Base-by-base conservation (phyloP, 2,888 invertebrate genomes). In the Listrodromus nycthemerus region DNA sequence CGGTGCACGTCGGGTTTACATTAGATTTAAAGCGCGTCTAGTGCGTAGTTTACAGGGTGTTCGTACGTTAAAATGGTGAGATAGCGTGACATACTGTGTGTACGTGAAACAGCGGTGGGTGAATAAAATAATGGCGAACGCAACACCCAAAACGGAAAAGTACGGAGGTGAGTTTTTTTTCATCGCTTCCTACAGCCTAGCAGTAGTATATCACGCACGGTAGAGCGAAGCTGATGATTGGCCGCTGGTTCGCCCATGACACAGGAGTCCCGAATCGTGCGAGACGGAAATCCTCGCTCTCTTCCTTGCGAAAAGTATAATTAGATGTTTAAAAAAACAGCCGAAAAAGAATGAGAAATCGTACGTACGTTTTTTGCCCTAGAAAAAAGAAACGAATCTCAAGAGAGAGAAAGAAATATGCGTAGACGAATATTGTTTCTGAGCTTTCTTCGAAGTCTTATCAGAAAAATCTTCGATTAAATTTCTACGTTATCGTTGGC, bases 91-190 rank as follows among this genome's bases (percentile, higher is more conserved):
- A 52, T 55, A 48, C 71, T 58, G 41, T 66, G 76, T 71, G 21
- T 58, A 48, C 45, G 65, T 71, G 63, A 67, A 19, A 65, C 63
- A 52, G 71, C 79, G 82, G 85, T 83, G 85, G 81, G 84, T 76
- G 86, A 87, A 61, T 61, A 85, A 80, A 89, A 82, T 27, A 82
- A 86, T 86, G 87, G 84, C 84, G 93, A 91, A 93, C 89, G 90
- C 93, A 86, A 93, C 93, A 89, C 91, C 93, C 85, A 93, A 92
- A 89, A 88, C 92, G 89, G 93, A 93, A 86, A 93, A 93, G 90
- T 92, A 91, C 86, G 89, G 91, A 91, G 93, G 93, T 93, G 84
- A 91, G 92, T 75, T 58, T 74, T 74, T 67, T 48, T 55, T 48
- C 19, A 50, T 37, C 37, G 37, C 19, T 70, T 67, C 66, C 19